Conservation (phyloP, 2,113 vertebrate species). For the Pseudopodoces humilis region DNA sequence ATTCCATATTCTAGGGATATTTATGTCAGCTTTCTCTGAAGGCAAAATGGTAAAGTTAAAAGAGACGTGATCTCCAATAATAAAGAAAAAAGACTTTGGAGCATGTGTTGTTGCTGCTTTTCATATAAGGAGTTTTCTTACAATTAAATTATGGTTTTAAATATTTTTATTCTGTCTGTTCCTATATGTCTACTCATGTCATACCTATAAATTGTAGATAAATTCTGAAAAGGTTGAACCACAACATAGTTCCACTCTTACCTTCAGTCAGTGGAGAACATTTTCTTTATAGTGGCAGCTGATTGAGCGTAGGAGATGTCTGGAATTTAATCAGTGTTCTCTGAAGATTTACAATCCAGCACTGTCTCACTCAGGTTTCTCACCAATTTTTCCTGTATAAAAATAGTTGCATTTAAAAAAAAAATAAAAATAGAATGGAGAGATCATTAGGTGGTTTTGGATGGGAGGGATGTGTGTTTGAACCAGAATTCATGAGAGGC, state of each 20-base stretch:
- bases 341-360: neutral
- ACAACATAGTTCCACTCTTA: neutral
- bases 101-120: neutral
- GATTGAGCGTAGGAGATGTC: accelerated
- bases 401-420: neutral
- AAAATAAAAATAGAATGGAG: neutral
- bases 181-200: neutral
- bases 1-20: neutral
- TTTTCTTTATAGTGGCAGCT: neutral
- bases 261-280: neutral
- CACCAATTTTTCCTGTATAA: neutral
- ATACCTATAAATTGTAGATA: neutral
- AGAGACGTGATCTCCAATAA: neutral
- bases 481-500: neutral
- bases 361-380: neutral
- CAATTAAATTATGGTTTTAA: neutral
- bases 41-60: neutral
- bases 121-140: neutral
- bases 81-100: neutral
- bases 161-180: neutral
- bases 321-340: neutral
- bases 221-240: neutral
- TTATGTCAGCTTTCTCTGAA: neutral
- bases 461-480: neutral
- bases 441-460: neutral